Evolutionary conservation across 1,140 invertebrate species (phyloP), one percentile per base, ranked within the genome.

Genomic region (Trachelipus rathkii): DNA sequence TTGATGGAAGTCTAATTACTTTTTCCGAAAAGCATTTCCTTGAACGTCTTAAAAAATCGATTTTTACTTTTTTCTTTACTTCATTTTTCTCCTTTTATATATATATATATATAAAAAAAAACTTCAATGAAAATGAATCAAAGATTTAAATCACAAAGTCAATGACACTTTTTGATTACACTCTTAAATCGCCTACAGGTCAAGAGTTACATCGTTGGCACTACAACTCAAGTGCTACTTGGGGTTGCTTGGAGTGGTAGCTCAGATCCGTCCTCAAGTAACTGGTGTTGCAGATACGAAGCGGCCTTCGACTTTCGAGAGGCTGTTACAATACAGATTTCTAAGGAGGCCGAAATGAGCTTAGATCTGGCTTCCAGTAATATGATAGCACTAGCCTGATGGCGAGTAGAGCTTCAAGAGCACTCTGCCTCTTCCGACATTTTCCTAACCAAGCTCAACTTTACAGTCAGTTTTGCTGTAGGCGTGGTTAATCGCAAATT

Each of bases 391-490:
- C 78, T 74, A 74, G 71, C 78, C 76, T 76, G 78, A 79, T 79
- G 73, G 78, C 78, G 74, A 79, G 78, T 79, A 74, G 78, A 76
- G 78, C 75, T 79, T 79, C 74, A 74, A 79, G 78, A 76, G 78
- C 78, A 76, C 78, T 79, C 78, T 76, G 78, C 72, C 66, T 74
- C 78, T 79, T 79, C 78, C 78, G 78, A 76, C 78, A 79, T 76
- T 79, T 78, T 79, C 78, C 78, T 79, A 79, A 76, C 78, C 78
- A 79, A 79, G 77, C 78, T 76, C 78, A 79, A 79, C 78, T 79
- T 79, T 79, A 79, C 78, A 79, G 73, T 74, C 76, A 73, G 75
- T 74, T 74, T 72, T 76, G 50, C 72, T 43, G 78, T 71, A 74
- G 78, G 78, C 74, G 78, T 74, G 46, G 74, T 72, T 44, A 66